Conservation (phyloP, 2,888 invertebrate species). For the Ormyrus nitidulus region DNA sequence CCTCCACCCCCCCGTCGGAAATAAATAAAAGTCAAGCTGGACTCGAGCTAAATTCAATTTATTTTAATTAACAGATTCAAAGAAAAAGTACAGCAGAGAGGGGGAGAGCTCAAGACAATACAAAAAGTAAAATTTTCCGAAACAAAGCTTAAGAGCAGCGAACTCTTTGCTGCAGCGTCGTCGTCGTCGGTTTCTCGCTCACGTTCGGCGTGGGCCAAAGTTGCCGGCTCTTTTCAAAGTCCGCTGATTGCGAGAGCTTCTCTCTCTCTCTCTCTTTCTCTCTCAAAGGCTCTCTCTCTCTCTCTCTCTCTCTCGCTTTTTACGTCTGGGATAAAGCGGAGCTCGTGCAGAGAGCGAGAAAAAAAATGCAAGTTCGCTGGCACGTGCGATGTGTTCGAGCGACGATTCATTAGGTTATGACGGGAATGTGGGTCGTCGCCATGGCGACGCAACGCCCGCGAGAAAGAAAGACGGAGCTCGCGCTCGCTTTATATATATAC, state of each 20-base stretch:
- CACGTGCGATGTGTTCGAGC: not conserved
- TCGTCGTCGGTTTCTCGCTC: constrained; percentile 16
- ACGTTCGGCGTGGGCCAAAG: constrained; percentile 14
- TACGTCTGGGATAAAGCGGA: too few relatives aligned
- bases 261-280: too few relatives aligned
- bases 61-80: constrained; percentile 24
- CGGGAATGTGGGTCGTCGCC: constrained; percentile 62
- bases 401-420: constrained; percentile 60
- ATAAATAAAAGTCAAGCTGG: too few relatives aligned
- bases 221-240: not conserved
- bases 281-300: not conserved
- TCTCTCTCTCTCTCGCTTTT: too few relatives aligned
- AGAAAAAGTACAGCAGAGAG: not conserved
- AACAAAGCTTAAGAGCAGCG: constrained; percentile 5
- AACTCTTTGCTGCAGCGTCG: not conserved
- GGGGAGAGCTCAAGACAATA: too few relatives aligned
- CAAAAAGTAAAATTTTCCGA: constrained; percentile 5
- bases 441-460: constrained; percentile 53
- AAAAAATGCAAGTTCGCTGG: too few relatives aligned
- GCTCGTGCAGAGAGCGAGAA: too few relatives aligned
- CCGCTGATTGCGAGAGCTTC: constrained; percentile 19
- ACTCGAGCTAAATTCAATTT: constrained; percentile 16
- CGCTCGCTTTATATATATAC: not conserved
- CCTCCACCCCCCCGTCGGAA: too few relatives aligned
- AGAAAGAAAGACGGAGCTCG: not conserved